Evolutionary conservation across 2,888 invertebrate species (phyloP).

Genomic region (Uloborus plumipes): DNA sequence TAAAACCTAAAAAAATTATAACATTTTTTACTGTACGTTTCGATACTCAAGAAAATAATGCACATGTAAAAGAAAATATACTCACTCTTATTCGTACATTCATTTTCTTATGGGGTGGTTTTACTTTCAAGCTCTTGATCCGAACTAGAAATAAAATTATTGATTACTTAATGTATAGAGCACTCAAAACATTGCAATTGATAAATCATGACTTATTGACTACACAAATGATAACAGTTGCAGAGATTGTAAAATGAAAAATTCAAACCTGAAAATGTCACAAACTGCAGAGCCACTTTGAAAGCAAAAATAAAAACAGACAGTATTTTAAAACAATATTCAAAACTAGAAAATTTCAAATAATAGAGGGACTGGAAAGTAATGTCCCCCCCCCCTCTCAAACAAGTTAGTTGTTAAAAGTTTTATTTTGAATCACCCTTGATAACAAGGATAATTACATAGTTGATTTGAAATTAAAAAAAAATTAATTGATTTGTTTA

Average conservation of each 20-base stretch:
- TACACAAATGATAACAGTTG: not conserved
- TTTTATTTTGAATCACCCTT: no score
- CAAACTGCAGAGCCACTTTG: not conserved
- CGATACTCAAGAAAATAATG: not conserved
- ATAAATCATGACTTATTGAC: not conserved
- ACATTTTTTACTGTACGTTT: not conserved
- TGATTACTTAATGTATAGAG: no score
- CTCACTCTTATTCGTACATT: constrained; percentile 49
- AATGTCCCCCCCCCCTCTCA: no score
- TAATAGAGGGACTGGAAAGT: no score
- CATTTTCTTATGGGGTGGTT: constrained; percentile 45
- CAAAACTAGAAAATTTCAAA: not conserved
- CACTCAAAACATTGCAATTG: not conserved
- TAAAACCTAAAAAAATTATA: constrained; percentile 29
- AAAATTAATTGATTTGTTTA: no score
- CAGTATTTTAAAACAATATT: not conserved
- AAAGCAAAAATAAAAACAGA: not conserved
- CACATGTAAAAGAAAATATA: not conserved
- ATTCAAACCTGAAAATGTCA: not conserved
- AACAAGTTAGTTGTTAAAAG: no score
- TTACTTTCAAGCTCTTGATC: constrained; percentile 52
- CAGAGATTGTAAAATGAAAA: not conserved
- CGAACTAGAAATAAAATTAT: constrained; percentile 30
- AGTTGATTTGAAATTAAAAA: no score
- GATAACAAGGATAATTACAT: no score